These are phyloP conservation scores for Oligia fasciuncula DNA, from an alignment of 2,888 invertebrate genomes.

Conservation along the genomic window DNA sequence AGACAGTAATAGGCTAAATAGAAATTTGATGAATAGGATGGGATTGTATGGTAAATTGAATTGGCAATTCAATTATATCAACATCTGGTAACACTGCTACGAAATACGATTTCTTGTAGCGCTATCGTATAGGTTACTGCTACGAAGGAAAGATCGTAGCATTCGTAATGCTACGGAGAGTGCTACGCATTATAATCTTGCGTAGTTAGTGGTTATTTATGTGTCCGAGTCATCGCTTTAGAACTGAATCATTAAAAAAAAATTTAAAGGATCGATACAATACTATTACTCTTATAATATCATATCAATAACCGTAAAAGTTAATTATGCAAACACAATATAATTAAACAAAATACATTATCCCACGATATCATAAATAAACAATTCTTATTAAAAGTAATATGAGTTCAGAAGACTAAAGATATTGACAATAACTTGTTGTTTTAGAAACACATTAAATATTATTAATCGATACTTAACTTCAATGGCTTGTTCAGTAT, in stretches of 20 bases:
- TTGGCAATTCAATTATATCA: neutral
- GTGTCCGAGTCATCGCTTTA: neutral
- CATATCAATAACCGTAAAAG: conserved; percentile 12
- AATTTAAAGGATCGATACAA: neutral
- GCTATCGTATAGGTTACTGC: neutral
- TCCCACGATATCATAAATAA: conserved; percentile 3
- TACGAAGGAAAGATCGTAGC: conserved; percentile 21
- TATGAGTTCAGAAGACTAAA: conserved; percentile 5
- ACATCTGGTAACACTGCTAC: neutral
- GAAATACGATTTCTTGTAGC: conserved; percentile 10
- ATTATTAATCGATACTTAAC: conserved; percentile 14
- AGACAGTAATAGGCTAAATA: neutral
- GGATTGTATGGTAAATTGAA: neutral
- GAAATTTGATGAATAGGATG: neutral
- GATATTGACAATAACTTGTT: neutral
- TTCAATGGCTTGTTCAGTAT: conserved; percentile 3
- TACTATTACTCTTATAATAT: neutral
- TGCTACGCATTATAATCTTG: neutral
- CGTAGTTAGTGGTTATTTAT: neutral
- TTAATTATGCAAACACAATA: neutral
- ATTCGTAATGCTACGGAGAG: conserved; percentile 25
- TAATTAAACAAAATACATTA: neutral
- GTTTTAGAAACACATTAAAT: conserved; percentile 1
- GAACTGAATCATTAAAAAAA: neutral
- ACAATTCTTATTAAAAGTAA: neutral